Base-by-base conservation (phyloP, 2,888 invertebrate genomes). In the Brenthis ino region DNA sequence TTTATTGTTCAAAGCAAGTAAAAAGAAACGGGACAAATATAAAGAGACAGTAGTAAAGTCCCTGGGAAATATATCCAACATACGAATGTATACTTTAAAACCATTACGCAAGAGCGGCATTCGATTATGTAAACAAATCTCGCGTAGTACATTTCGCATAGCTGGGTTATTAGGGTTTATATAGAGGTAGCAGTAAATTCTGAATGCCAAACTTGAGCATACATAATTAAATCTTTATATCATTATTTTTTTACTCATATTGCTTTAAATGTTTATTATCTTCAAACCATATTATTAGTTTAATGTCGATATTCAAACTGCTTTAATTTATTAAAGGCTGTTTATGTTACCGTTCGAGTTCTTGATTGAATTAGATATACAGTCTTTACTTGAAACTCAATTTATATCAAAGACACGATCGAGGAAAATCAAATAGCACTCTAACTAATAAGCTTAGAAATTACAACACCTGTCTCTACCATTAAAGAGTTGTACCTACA, bases 1-100 rank as follows among this genome's bases (percentile, higher is more conserved):
- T 90, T 90, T 89, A 90, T 90, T 89, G 86, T 87, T 84, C 85
- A 81, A 82, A 83, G 84, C 83, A 85, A 86, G 85, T 87, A 89
- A 89, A 91, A 90, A 86, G 86, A 85, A 85, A 80, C 82, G 69
- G 74, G 80, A 79, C 79, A 80, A 83, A 83, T 77, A 79, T 77
- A 82, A 75, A 74, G 74, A 77, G 76, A 75, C 75, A 73, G 64
- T 67, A 75, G 72, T 73, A 76, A 76, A 83, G 78, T 73, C 77
- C 73, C 64, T 76, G 73, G 77, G 72, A 77, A 67, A 50, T 47
- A 37, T 61, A 16, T 11, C 5, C n/a, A 24, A 13, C 73, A 68
- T 64, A 64, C 66, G 4, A 81, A 78, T 76, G 67, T 72, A 50
- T 57, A 70, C 69, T 74, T 74, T 81, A 77, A 65, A 0, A 0